A percentile compares a stretch with the other conserved stretches of the same genome.
Conservation (phyloP, 1,140 invertebrate species). For the Drosophila eugracilis region DNA sequence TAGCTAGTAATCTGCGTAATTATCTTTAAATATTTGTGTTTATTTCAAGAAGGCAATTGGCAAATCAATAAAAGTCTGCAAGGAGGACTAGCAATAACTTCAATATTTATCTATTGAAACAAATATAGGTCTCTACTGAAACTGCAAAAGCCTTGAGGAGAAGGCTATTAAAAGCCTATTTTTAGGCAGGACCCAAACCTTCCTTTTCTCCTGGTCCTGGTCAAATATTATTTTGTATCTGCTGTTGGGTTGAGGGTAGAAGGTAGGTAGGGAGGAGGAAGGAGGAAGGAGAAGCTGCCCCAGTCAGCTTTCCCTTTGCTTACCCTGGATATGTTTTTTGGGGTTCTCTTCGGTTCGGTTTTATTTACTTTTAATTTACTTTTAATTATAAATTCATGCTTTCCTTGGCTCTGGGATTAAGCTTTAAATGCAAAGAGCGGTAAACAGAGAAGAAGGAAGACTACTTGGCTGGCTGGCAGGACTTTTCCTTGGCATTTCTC, state of each 20-base stretch:
- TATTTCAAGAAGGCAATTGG: no score
- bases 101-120: not conserved
- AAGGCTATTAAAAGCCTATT: not conserved
- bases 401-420: conserved; percentile 76
- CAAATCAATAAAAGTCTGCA: not conserved
- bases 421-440: conserved; percentile 75
- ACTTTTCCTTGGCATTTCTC: conserved; percentile 34
- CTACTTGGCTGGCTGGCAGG: conserved; percentile 12
- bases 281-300: no score
- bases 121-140: not conserved
- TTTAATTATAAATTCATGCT: conserved; percentile 83
- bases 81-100: not conserved
- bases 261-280: no score
- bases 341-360: conserved; percentile 38
- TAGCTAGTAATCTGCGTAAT: no score
- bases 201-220: conserved; percentile 1
- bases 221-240: conserved; percentile 35
- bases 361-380: conserved; percentile 84
- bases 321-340: conserved; percentile 28
- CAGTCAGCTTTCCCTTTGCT: not conserved
- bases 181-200: not conserved
- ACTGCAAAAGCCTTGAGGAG: not conserved
- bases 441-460: conserved; percentile 68
- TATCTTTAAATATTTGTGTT: no score
- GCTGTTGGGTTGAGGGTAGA: not conserved